Percentiles rank a stretch among this genome's conserved stretches.
phyloP scores from a whole-genome alignment of 2,113 vertebrate species.

The Ammodytes marinus region DNA sequence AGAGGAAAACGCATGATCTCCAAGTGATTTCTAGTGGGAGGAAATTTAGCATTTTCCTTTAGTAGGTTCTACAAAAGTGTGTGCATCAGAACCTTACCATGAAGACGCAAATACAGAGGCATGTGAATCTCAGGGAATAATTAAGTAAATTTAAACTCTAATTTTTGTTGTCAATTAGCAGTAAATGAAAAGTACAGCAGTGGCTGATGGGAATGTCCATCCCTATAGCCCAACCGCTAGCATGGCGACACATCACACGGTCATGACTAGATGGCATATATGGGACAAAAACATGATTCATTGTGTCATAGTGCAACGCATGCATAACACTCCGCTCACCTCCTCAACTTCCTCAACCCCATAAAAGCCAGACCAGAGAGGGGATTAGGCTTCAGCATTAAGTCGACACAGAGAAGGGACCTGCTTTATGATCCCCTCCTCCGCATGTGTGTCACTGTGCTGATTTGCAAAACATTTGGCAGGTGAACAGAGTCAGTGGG shows the following conservation, averaged over 20 bases:
- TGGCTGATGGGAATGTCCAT: background rate
- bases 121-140: background rate
- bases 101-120: constrained; percentile 14
- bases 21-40: constrained; percentile 67
- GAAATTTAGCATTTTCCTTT: constrained; percentile 54
- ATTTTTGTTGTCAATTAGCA: no score
- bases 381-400: constrained; percentile 50
- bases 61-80: constrained; percentile 51
- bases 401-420: constrained; percentile 55
- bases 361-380: constrained; percentile 64
- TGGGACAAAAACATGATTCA: background rate
- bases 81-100: constrained; percentile 37
- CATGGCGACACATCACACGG: background rate
- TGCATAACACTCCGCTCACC: constrained; percentile 24
- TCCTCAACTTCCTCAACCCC: constrained; percentile 37
- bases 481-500: constrained; percentile 55
- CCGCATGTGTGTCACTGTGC: constrained; percentile 56
- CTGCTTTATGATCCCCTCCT: constrained; percentile 62
- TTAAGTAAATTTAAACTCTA: background rate
- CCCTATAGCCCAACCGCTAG: background rate
- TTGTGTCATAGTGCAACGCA: constrained; percentile 24
- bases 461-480: constrained; percentile 59
- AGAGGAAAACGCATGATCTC: constrained; percentile 73
- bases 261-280: background rate
- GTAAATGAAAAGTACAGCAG: background rate